Evolutionary conservation across 2,113 vertebrate species (phyloP).

Genomic region (Edolisoma coerulescens): DNA sequence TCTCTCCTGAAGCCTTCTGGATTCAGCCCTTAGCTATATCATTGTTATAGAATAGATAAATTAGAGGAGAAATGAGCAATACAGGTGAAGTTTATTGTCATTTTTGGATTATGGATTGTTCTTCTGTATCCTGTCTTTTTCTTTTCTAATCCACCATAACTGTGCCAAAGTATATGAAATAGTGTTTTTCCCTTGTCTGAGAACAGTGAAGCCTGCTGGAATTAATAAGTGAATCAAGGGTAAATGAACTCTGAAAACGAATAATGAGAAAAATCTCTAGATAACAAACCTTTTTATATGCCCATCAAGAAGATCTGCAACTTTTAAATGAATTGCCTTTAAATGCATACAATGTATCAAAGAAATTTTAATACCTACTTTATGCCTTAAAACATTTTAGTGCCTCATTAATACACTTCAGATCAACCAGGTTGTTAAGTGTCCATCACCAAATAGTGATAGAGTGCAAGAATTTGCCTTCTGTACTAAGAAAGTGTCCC

Average conservation of each 20-base stretch:
- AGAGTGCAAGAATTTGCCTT: conserved; percentile 28
- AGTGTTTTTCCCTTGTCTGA: background rate
- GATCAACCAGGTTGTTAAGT: conserved; percentile 23
- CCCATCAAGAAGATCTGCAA: background rate
- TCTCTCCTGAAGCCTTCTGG: background rate
- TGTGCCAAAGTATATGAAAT: background rate
- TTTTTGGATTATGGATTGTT: background rate
- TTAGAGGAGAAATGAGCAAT: background rate
- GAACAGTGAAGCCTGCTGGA: background rate
- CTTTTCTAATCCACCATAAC: background rate
- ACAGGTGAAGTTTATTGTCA: background rate
- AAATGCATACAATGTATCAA: conserved; percentile 57
- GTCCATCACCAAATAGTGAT: conserved; percentile 16
- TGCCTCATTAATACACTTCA: conserved; percentile 57
- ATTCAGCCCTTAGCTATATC: background rate
- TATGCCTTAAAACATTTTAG: conserved; percentile 49
- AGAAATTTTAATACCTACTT: conserved; percentile 47
- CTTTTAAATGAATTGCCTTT: conserved; percentile 55
- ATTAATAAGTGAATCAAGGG: conserved; percentile 58
- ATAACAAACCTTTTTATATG: conserved; percentile 47
- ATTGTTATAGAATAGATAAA: background rate
- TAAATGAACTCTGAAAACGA: conserved; percentile 51
- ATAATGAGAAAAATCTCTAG: conserved; percentile 51
- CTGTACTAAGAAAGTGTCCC: background rate
- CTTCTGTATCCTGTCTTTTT: background rate